These are phyloP conservation scores for Thamnophis elegans DNA, from an alignment of 2,797 vertebrate species.

Conservation along the genomic window DNA sequence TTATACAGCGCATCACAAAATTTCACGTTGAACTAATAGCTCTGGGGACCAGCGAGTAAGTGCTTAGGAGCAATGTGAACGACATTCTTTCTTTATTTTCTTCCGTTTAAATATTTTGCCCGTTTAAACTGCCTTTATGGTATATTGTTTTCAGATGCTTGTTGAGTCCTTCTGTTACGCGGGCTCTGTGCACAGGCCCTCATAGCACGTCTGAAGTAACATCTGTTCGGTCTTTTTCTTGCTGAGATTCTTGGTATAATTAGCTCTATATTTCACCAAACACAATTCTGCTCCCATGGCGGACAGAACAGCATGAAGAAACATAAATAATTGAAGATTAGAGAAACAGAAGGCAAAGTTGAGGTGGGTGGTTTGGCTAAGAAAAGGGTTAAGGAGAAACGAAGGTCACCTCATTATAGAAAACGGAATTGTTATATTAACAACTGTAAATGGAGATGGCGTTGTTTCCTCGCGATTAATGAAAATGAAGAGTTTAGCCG, in stretches of 20 bases:
- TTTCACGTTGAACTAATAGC: conserved; percentile 60
- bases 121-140: conserved; percentile 68
- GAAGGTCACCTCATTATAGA: conserved; percentile 76
- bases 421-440: conserved; percentile 65
- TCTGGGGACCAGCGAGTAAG: conserved; percentile 62
- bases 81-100: conserved; percentile 58
- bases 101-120: conserved; percentile 70
- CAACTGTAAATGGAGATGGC: conserved; percentile 53
- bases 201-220: conserved; percentile 79
- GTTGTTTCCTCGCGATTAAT: conserved; percentile 58
- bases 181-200: conserved; percentile 69
- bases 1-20: conserved; percentile 70
- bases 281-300: conserved; percentile 79
- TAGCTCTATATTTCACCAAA: conserved; percentile 83
- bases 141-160: conserved; percentile 64
- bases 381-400: conserved; percentile 80
- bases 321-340: conserved; percentile 85
- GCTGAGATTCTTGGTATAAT: conserved; percentile 79
- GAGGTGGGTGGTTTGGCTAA: conserved; percentile 77
- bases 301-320: conserved; percentile 78
- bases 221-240: conserved; percentile 82
- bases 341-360: conserved; percentile 82
- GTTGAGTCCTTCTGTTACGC: conserved; percentile 65
- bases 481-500: conserved; percentile 35
- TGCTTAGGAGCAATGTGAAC: conserved; percentile 59